Percentiles rank a stretch among this genome's conserved stretches.
phyloP scores from a whole-genome alignment of 2,113 vertebrate genomes.

The Clupea harengus region DNA sequence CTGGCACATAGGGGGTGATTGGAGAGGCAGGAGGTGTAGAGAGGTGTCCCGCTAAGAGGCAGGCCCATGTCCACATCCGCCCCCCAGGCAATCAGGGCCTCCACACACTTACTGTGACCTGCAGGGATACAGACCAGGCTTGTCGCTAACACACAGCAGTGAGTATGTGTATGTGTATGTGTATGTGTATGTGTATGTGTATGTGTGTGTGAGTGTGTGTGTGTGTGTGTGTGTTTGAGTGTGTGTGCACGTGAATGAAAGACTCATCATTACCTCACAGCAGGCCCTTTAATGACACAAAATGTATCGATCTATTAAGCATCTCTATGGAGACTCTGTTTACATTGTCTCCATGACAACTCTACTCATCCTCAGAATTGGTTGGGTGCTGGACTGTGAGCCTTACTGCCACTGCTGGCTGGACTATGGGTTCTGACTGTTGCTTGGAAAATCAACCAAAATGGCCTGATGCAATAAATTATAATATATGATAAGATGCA shows the following conservation, averaged over 20 bases:
- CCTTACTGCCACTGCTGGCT: background rate
- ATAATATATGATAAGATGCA: too few relatives aligned
- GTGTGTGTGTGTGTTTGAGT: too few relatives aligned
- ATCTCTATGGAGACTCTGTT: background rate
- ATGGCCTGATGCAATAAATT: background rate
- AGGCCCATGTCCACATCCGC: constrained; percentile 90
- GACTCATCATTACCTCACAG: background rate
- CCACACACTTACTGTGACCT: constrained; percentile 90
- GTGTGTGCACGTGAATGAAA: too few relatives aligned
- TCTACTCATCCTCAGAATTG: background rate
- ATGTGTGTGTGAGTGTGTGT: too few relatives aligned
- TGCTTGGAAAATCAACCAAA: background rate
- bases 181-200: too few relatives aligned
- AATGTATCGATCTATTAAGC: background rate
- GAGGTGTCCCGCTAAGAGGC: constrained; percentile 88
- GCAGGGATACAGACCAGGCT: constrained; percentile 36
- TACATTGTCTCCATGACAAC: background rate
- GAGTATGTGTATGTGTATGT: too few relatives aligned
- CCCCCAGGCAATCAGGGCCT: constrained; percentile 86
- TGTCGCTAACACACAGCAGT: background rate
- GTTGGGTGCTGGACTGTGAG: background rate
- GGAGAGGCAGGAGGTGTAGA: constrained; percentile 86
- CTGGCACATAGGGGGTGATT: constrained; percentile 84
- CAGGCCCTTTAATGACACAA: background rate
- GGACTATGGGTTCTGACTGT: background rate